phyloP scores from a whole-genome alignment of 2,797 vertebrate species.

The Dermochelys coriacea region DNA sequence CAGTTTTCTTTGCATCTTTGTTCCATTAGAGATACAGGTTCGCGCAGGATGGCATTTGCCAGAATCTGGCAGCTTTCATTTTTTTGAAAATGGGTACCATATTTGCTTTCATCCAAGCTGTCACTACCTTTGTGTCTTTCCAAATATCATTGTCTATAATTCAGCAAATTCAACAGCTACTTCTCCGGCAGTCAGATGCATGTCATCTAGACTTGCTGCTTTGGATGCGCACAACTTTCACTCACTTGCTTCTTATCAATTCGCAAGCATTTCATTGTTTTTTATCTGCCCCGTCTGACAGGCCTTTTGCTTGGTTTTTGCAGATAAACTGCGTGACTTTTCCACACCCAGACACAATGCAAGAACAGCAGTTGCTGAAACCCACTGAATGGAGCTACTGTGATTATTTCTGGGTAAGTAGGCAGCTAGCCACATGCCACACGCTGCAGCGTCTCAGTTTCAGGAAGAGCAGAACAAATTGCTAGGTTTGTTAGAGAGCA shows the following conservation, averaged over 20 bases:
- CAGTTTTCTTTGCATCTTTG: not conserved
- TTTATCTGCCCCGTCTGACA: not conserved
- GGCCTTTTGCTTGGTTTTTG: not conserved
- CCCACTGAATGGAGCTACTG: slow-evolving; percentile 99
- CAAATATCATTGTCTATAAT: slow-evolving; percentile 13
- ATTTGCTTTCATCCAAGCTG: not conserved
- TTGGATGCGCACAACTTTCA: slow-evolving; percentile 1
- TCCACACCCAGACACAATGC: slow-evolving; percentile 88
- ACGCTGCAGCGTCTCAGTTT: slow-evolving; percentile 28
- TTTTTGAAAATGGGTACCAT: fast-evolving
- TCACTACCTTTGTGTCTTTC: slow-evolving; percentile 8
- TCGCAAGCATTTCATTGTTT: not conserved
- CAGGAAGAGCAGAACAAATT: slow-evolving; percentile 3
- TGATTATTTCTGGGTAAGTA: slow-evolving; percentile 98
- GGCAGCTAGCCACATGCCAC: slow-evolving; percentile 63
- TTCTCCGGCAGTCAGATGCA: not conserved
- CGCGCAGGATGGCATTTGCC: not conserved
- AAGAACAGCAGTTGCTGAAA: slow-evolving; percentile 96
- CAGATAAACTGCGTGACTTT: slow-evolving; percentile 98
- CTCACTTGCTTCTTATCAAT: slow-evolving; percentile 42
- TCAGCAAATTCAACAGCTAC: slow-evolving; percentile 30
- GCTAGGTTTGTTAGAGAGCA: slow-evolving; percentile 5
- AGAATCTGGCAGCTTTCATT: not conserved
- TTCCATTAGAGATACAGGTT: not conserved
- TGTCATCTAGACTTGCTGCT: slow-evolving; percentile 17